Percentiles rank a stretch among this genome's conserved stretches.
These are phyloP conservation scores for Patella vulgata DNA, from an alignment of 1,140 invertebrate genomes.

Conservation along the genomic window DNA sequence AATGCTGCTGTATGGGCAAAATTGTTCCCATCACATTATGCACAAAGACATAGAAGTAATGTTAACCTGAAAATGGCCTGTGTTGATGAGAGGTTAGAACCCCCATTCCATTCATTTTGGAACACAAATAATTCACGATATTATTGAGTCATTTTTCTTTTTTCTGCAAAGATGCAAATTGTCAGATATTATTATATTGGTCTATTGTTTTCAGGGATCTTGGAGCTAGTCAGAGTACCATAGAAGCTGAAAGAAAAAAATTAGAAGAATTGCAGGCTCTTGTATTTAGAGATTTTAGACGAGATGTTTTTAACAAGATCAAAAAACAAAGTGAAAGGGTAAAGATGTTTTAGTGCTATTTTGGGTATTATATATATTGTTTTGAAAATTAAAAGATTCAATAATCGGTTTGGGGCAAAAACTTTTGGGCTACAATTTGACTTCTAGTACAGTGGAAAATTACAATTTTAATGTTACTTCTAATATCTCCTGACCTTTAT, in stretches of 20 bases:
- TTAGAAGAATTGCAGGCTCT: slow-evolving; percentile 91
- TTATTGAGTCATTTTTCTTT: slow-evolving; percentile 1
- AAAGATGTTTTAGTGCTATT: slow-evolving; percentile 11
- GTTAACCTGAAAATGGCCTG: too few species aligned
- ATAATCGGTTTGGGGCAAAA: too few species aligned
- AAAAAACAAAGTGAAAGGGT: slow-evolving; percentile 82
- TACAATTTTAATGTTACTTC: too few species aligned
- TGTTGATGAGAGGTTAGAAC: too few species aligned
- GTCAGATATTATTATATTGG: slow-evolving; percentile 2
- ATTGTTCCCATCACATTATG: too few species aligned
- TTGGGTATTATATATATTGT: background rate
- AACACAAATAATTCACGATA: background rate
- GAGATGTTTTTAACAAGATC: slow-evolving; percentile 90
- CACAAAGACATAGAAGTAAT: too few species aligned
- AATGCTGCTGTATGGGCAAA: too few species aligned
- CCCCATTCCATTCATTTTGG: background rate
- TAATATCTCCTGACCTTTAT: too few species aligned
- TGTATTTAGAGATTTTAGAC: slow-evolving; percentile 81
- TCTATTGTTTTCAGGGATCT: slow-evolving; percentile 74
- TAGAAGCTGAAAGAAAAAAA: slow-evolving; percentile 89
- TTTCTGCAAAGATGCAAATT: background rate
- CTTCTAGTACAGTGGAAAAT: too few species aligned
- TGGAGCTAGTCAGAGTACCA: slow-evolving; percentile 89
- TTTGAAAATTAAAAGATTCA: too few species aligned
- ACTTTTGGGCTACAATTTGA: too few species aligned